Evolutionary conservation across 1,140 invertebrate species (phyloP).

Genomic region (Apocrypta bakeri): DNA sequence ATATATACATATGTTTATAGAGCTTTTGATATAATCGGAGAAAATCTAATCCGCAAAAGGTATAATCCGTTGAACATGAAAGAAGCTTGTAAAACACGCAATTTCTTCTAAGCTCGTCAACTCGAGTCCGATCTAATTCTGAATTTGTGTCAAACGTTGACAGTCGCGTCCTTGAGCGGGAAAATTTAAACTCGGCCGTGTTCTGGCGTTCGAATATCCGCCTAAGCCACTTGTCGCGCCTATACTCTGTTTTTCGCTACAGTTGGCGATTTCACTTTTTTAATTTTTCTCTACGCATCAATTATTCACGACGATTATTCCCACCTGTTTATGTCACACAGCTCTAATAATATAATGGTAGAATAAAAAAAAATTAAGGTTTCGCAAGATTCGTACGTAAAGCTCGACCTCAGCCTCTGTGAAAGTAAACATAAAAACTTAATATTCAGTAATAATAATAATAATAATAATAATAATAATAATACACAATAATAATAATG

Average conservation of each 20-base stretch:
- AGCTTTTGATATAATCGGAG: too few relatives aligned
- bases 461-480: not conserved
- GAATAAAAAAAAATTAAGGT: too few relatives aligned
- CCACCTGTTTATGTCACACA: not conserved
- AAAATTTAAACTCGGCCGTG: constrained; percentile 24
- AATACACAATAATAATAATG: not conserved
- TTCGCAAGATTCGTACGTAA: constrained; percentile 7
- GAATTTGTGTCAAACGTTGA: constrained; percentile 49
- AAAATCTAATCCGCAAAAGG: too few relatives aligned
- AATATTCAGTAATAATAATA: constrained; percentile 42
- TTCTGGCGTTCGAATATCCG: too few relatives aligned
- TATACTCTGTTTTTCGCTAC: not conserved
- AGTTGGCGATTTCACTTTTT: not conserved
- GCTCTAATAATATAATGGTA: too few relatives aligned
- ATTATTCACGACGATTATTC: not conserved
- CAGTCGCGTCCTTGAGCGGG: constrained; percentile 35
- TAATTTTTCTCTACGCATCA: not conserved
- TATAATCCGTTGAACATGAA: too few relatives aligned
- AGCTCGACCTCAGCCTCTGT: constrained; percentile 46
- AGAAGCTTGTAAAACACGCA: too few relatives aligned
- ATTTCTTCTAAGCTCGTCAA: not conserved
- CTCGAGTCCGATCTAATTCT: constrained; percentile 40
- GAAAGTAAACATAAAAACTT: too few relatives aligned
- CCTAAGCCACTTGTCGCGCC: not conserved
- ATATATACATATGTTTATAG: too few relatives aligned